Conservation (phyloP, 2,113 vertebrate genomes). For the Pleuronectes platessa region DNA sequence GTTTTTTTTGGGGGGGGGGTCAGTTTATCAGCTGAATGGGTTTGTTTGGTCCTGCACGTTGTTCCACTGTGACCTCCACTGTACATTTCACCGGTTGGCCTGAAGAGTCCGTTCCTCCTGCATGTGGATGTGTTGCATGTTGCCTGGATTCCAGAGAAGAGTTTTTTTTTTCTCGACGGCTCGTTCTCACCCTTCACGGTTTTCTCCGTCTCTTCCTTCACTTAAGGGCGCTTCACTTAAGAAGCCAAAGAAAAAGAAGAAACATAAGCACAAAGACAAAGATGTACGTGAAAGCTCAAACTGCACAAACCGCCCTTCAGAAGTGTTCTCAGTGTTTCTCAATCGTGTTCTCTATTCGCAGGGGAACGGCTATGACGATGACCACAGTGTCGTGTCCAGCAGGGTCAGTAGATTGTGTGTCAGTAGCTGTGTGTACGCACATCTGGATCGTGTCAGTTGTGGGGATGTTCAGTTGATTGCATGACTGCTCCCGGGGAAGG, state of each 20-base stretch:
- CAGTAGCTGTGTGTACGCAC: constrained; percentile 74
- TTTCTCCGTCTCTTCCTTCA: constrained; percentile 5
- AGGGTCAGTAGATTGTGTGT: constrained; percentile 96
- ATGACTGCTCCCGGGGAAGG: background rate
- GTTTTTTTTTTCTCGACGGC: background rate
- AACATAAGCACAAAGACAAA: constrained; percentile 78
- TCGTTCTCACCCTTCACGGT: background rate
- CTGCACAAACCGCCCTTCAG: background rate
- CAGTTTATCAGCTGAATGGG: background rate
- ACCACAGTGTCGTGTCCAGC: constrained; percentile 85
- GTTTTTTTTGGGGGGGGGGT: no score
- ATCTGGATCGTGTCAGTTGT: background rate
- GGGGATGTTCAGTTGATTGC: background rate
- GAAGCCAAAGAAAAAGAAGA: constrained; percentile 85
- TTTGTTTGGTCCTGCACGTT: background rate
- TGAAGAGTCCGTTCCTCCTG: background rate
- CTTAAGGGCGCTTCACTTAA: constrained; percentile 74
- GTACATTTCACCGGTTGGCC: background rate
- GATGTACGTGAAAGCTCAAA: constrained; percentile 71
- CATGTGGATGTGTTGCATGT: background rate
- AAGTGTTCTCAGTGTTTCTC: background rate
- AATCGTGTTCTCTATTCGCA: constrained; percentile 71
- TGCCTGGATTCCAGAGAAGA: background rate
- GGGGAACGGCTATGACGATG: constrained; percentile 88
- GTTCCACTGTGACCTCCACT: background rate